phyloP scores from a whole-genome alignment of 1,140 invertebrate genomes.

The Bradynema listronoti region DNA sequence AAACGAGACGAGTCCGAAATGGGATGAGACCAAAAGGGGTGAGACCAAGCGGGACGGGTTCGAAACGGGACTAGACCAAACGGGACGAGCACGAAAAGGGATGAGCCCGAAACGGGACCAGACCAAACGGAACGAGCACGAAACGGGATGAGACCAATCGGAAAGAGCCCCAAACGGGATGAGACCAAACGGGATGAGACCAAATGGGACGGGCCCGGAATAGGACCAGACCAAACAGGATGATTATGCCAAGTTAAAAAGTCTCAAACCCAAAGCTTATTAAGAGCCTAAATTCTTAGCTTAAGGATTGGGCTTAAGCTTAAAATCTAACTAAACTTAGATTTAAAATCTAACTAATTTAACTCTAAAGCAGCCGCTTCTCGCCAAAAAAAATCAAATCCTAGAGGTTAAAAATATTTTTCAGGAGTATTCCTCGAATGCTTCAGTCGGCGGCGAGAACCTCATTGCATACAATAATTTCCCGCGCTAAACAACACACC shows the following conservation, averaged over 20 bases:
- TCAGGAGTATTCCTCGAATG: conserved; percentile 5
- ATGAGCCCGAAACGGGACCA: no score
- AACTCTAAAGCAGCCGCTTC: background rate
- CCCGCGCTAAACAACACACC: background rate
- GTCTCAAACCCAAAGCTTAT: background rate
- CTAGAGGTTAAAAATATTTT: background rate
- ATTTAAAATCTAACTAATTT: background rate
- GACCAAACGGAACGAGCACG: no score
- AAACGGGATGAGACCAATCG: no score
- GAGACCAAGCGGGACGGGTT: no score
- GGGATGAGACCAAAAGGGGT: no score
- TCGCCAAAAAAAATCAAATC: background rate
- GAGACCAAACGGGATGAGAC: no score
- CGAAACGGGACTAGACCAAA: no score
- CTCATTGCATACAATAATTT: conserved; percentile 2
- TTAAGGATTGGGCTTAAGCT: background rate
- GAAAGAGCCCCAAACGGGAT: no score
- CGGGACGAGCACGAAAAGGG: no score
- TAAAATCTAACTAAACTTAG: background rate
- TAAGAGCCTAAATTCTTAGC: background rate
- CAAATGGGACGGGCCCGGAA: no score
- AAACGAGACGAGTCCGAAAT: no score
- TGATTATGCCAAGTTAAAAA: background rate
- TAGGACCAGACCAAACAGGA: background rate
- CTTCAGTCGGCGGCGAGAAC: background rate